Evolutionary conservation across 2,888 invertebrate species (phyloP), one percentile per base, ranked within the genome.

Genomic region (Dicyrtomina minuta): DNA sequence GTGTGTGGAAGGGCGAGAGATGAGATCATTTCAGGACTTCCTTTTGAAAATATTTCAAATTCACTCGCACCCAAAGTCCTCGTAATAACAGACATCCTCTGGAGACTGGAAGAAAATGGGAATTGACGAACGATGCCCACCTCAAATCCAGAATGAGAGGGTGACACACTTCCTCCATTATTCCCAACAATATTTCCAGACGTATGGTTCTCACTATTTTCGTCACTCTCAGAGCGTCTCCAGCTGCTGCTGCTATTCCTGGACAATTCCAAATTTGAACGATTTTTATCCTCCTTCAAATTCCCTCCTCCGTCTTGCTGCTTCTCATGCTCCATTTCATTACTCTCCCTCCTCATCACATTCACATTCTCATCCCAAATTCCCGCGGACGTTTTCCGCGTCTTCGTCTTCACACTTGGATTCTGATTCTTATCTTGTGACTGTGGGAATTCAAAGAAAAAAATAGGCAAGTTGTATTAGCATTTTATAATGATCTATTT

Each of bases 1-100:
- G 90, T 88, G n/a, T 89, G 87, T 0, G 88, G 86, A 27, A 82
- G 82, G 64, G 92, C 93, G 12, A 96, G 85, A 3, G 90, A 89
- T 22, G 88, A 83, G 39, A 97, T 85, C 90, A 91, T 94, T 82
- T 97, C 96, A 0, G 97, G 96, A 2, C 96, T 92, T 0, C 96
- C 96, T 82, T 97, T 96, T 79, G 91, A 91, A 81, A 89, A 96
- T 0, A 93, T 86, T 73, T 90, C 88, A 78, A 91, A 89, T 66
- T 90, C 87, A 39, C 87, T 85, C 12, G 88, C 89, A 2, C 89
- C 89, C 4, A 94, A 82, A 27, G 88, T 87, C 1, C 93, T 86
- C 0, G 90, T 89, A 60, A 95, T 90, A 0, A 96, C 96, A 1
- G 93, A 90, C 88, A 96, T 93, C 1, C 96, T 85, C 81, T 96